These are phyloP conservation scores for Pelecanoides urinatrix DNA, from an alignment of 2,113 vertebrate species.

Conservation along the genomic window DNA sequence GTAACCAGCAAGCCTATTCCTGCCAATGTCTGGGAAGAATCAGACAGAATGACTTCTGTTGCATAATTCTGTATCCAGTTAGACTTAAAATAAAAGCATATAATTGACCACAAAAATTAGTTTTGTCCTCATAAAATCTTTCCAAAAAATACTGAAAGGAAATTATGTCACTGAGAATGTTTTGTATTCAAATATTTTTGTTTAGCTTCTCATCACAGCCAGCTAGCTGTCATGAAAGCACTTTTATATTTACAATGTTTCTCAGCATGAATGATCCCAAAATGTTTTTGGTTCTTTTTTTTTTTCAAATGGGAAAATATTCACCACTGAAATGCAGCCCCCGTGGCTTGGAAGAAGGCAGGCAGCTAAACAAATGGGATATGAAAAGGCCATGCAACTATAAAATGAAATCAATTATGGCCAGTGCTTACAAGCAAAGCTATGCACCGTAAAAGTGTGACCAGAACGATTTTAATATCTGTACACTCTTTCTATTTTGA, in stretches of 20 bases:
- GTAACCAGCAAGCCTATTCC: conserved; percentile 37
- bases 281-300: neutral
- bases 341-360: neutral
- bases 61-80: conserved; percentile 49
- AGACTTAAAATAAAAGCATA: conserved; percentile 64
- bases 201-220: conserved; percentile 47
- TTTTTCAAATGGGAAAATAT: neutral
- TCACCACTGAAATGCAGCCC: neutral
- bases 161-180: conserved; percentile 53
- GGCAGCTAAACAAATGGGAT: neutral
- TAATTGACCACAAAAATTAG: conserved; percentile 61
- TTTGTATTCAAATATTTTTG: conserved; percentile 57
- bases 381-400: neutral
- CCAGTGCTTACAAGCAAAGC: neutral
- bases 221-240: conserved; percentile 27
- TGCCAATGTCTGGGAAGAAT: conserved; percentile 65
- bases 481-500: neutral
- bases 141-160: conserved; percentile 61
- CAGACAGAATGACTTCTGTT: conserved; percentile 66
- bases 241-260: conserved; percentile 36
- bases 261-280: conserved; percentile 10
- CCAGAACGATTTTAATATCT: neutral
- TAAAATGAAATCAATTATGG: neutral
- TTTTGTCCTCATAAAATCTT: conserved; percentile 65
- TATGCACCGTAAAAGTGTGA: neutral